phyloP scores from a whole-genome alignment of 1,140 invertebrate genomes.

The Drosophila paulistorum region DNA sequence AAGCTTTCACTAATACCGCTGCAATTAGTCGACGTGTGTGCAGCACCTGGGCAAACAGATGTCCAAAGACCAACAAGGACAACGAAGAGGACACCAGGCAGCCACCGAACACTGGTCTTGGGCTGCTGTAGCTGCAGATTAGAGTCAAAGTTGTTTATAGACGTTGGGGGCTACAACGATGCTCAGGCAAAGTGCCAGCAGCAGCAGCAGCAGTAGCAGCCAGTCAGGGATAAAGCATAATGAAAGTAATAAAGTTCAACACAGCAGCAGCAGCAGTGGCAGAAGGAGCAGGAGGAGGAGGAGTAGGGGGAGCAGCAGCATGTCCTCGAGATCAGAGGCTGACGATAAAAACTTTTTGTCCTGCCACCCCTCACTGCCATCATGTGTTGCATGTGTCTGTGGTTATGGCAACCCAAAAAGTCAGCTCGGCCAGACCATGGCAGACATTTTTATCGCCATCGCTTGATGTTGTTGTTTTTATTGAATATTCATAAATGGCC shows the following conservation, averaged over 20 bases:
- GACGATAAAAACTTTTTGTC: conserved; percentile 68
- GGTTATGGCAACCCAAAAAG: conserved; percentile 54
- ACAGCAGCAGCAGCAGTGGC: conserved; percentile 21
- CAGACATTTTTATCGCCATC: conserved; percentile 72
- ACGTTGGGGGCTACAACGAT: conserved; percentile 19
- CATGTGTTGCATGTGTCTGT: conserved; percentile 58
- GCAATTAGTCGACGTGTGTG: conserved; percentile 72
- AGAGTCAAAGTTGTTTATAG: conserved; percentile 76
- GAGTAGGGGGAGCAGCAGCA: not conserved
- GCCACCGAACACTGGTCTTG: conserved; percentile 29
- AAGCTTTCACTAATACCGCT: conserved; percentile 74
- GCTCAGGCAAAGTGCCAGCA: conserved; percentile 13
- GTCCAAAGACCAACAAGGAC: conserved; percentile 20
- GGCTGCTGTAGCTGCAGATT: conserved; percentile 52
- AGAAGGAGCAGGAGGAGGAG: conserved; percentile 15
- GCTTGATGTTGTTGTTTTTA: conserved; percentile 66
- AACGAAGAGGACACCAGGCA: not conserved
- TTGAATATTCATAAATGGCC: conserved; percentile 82
- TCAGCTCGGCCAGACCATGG: conserved; percentile 39
- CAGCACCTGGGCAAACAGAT: conserved; percentile 71
- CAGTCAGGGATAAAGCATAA: conserved; percentile 67
- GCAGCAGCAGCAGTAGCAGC: not conserved
- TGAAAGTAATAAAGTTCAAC: conserved; percentile 78
- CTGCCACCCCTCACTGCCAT: conserved; percentile 4
- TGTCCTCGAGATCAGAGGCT: conserved; percentile 46